Evolutionary conservation across 2,797 vertebrate species (phyloP).

Genomic region (Lindbergichthys nudifrons): DNA sequence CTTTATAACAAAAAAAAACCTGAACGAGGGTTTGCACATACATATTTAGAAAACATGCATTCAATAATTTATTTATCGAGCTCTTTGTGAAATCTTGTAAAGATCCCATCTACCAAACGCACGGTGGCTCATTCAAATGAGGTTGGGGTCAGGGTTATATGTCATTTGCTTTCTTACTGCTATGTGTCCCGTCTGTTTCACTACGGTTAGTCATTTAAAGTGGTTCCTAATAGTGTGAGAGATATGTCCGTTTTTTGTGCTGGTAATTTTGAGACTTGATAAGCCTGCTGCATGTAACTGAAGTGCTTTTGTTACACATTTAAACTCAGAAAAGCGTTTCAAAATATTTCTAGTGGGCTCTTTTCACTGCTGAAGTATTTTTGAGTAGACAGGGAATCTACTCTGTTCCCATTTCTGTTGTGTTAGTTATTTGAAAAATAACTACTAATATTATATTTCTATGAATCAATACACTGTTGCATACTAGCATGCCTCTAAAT

Average conservation of each 20-base stretch:
- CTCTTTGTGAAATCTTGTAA: background rate
- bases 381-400: slow-evolving; percentile 17
- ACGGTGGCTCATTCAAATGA: slow-evolving; percentile 6
- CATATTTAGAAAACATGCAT: background rate
- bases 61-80: background rate
- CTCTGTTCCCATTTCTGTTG: slow-evolving; percentile 6
- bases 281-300: background rate
- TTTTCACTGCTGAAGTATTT: slow-evolving; percentile 26
- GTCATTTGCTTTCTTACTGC: background rate
- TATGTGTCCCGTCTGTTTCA: background rate
- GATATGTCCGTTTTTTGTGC: background rate
- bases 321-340: slow-evolving; percentile 23
- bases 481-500: background rate
- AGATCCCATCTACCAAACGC: background rate
- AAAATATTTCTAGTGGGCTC: slow-evolving; percentile 10
- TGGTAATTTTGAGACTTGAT: slow-evolving; percentile 1
- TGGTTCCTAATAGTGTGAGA: background rate
- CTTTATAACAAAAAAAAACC: slow-evolving; percentile 27
- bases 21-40: background rate
- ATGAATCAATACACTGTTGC: background rate
- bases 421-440: background rate
- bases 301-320: slow-evolving; percentile 15
- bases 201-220: background rate
- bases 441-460: slow-evolving; percentile 6
- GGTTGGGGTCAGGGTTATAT: background rate